These are phyloP conservation scores for Hepsetus odoe DNA, from an alignment of 2,113 vertebrate species.

Conservation along the genomic window DNA sequence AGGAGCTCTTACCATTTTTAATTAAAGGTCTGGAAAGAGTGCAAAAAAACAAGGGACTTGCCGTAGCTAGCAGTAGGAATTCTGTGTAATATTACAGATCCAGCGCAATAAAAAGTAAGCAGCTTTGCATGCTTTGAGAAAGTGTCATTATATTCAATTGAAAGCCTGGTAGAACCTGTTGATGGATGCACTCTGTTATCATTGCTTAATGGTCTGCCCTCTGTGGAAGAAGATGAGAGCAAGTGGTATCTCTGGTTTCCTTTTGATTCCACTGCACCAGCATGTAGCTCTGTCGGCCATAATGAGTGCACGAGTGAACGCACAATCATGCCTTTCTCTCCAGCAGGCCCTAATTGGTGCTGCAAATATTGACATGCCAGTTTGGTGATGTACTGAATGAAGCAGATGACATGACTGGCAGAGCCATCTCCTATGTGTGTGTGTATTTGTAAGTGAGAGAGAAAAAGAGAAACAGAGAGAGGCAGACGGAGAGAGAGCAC, in stretches of 20 bases:
- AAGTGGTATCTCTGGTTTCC: conserved; percentile 40
- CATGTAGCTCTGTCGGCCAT: conserved; percentile 28
- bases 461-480: background rate
- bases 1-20: too few species aligned
- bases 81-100: background rate
- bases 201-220: conserved; percentile 24
- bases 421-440: conserved; percentile 9
- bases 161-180: conserved; percentile 1
- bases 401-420: conserved; percentile 41
- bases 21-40: too few species aligned
- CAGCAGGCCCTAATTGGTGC: conserved; percentile 20
- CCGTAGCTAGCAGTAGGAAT: background rate
- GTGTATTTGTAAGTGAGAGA: background rate
- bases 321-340: conserved; percentile 40
- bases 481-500: conserved; percentile 4
- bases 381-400: conserved; percentile 25
- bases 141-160: conserved; percentile 10
- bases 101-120: background rate
- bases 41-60: background rate
- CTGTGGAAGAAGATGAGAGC: conserved; percentile 40
- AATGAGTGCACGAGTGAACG: conserved; percentile 25
- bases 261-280: conserved; percentile 38
- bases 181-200: conserved; percentile 38
- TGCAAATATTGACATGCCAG: conserved; percentile 40
- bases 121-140: conserved; percentile 4